Evolutionary conservation across 2,113 vertebrate genomes (phyloP).

Genomic region (Zosterops japonicus): DNA sequence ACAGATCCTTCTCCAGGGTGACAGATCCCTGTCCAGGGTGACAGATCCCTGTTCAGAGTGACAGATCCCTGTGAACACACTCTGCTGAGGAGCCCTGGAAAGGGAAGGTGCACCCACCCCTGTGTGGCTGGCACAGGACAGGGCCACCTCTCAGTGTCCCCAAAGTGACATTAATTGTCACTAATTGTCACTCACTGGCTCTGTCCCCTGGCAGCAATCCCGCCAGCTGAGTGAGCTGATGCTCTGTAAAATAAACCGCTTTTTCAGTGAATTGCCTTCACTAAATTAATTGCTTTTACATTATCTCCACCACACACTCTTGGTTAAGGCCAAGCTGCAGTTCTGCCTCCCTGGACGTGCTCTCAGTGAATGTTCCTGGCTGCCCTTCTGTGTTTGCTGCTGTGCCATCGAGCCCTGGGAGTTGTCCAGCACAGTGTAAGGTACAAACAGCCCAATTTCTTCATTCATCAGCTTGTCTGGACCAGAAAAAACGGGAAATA

Average conservation of each 20-base stretch:
- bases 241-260: background rate
- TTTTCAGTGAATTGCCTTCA: constrained; percentile 28
- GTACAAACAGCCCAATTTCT: background rate
- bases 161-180: background rate
- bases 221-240: background rate
- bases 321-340: background rate
- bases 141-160: background rate
- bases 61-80: background rate
- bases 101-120: fast-evolving
- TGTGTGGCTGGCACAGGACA: background rate
- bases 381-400: background rate
- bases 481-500: background rate
- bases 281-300: constrained; percentile 60
- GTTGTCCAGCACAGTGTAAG: background rate
- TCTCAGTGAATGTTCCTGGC: constrained; percentile 9
- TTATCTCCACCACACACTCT: constrained; percentile 36
- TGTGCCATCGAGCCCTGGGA: background rate
- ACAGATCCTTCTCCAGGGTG: background rate
- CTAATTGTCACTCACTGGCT: background rate
- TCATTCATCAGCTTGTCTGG: background rate
- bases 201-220: background rate
- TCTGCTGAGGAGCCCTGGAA: background rate
- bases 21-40: background rate
- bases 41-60: background rate
- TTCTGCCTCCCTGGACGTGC: background rate